Evolutionary conservation across 2,888 invertebrate genomes (phyloP), one percentile per base, ranked within the genome.

Genomic region (Furcula furcula): DNA sequence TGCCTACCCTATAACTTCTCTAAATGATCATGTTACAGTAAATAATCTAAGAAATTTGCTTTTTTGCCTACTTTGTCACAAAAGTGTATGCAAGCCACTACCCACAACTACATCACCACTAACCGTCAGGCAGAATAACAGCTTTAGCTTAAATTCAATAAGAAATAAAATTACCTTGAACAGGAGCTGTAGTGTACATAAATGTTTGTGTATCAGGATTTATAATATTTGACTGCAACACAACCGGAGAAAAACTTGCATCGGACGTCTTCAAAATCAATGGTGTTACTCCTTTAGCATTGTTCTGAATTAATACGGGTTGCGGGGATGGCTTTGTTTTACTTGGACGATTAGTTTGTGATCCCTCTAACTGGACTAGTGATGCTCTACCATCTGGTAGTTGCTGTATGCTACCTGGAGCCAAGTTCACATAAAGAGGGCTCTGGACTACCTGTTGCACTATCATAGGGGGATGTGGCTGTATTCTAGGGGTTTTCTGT

Each of bases 181-280:
- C 52, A 23, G 89, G 83, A 21, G 85, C 79, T 66, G 66, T 85
- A 2, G 89, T 84, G 38, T 89, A 89, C 82, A 89, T 78, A 29
- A 89, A 58, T n/a, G 89, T 88, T 52, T 80, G 87, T 13, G 80
- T 71, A 31, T 82, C 89, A 7, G 90, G 68, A 60, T 87, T 90
- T 7, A 91, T 80, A 36, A 92, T 75, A 75, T 92, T 93, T 2
- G 93, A 90, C 67, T 93, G 93, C 31, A 94, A 76, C 31, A 94
- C 88, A 22, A 94, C 90, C 56, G 92, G 91, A 29, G 88, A 82
- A 45, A 88, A 85, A 49, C 72, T 86, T n/a, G 80, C 51, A 71
- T 89, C 89, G 14, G 77, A 54, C 9, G 67, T 84, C 65, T 88
- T 87, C 21, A 89, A 46, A 34, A 88, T 75, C 18, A 89, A 61